Evolutionary conservation across 2,113 vertebrate species (phyloP).

Genomic region (Coptodon rendalli): DNA sequence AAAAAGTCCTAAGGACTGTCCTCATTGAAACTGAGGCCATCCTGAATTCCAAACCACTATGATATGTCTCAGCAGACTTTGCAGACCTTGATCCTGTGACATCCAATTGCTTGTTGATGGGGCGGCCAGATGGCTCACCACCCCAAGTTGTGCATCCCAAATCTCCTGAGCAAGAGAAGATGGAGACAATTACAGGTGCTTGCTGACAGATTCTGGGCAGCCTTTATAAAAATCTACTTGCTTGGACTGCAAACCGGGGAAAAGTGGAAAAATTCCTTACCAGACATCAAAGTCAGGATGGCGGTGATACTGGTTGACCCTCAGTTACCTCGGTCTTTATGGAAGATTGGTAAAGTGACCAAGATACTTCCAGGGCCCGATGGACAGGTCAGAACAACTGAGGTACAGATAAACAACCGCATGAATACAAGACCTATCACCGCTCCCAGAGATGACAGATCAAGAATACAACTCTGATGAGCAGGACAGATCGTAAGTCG

Average conservation of each 20-base stretch:
- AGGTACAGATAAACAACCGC: neutral
- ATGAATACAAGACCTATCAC: neutral
- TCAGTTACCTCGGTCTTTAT: neutral
- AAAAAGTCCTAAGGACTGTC: neutral
- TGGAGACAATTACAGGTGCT: neutral
- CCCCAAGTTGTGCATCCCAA: neutral
- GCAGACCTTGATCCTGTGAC: neutral
- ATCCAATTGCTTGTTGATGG: neutral
- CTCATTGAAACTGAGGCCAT: neutral
- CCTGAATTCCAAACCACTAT: neutral
- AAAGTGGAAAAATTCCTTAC: neutral
- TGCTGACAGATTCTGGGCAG: neutral
- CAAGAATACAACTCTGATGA: neutral
- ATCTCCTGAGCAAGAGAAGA: neutral
- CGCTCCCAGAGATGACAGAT: neutral
- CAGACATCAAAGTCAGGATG: neutral
- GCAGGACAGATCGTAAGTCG: neutral
- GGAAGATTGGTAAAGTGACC: neutral
- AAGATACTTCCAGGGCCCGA: neutral
- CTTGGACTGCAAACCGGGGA: neutral
- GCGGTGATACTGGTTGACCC: neutral
- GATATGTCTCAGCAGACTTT: neutral
- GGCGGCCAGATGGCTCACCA: neutral
- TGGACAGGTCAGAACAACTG: neutral
- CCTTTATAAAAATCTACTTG: neutral